These are phyloP conservation scores for Zoroaster sp. DNA, from an alignment of 53 echinoderm and acorn worm species.

Conservation along the genomic window DNA sequence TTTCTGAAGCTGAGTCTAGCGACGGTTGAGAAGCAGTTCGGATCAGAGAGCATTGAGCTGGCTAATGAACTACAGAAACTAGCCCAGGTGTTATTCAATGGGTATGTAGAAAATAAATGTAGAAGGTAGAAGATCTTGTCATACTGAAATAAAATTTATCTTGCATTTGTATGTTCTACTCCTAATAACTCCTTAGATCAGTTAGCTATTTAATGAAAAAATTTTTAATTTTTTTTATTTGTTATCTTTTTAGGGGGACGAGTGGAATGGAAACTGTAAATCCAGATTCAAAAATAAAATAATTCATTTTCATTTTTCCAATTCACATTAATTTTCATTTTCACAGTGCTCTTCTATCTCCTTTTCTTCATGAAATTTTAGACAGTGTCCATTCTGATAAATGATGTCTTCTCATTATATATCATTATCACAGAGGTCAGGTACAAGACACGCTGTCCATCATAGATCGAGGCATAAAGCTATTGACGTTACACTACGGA, in stretches of 20 bases:
- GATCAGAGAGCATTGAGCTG: constrained; percentile 80
- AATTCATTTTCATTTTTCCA: too few species aligned
- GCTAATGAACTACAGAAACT: constrained; percentile 89
- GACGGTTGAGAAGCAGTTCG: constrained; percentile 65
- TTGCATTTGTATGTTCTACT: too few species aligned
- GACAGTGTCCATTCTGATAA: not conserved
- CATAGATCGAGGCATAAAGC: constrained; percentile 58
- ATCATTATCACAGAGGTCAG: constrained; percentile 58
- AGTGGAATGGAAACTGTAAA: too few species aligned
- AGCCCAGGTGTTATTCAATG: constrained; percentile 88
- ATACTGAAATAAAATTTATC: too few species aligned
- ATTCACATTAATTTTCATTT: not conserved
- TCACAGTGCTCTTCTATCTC: not conserved
- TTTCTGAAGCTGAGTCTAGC: constrained; percentile 68
- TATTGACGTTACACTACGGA: constrained; percentile 73
- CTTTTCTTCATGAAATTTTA: not conserved
- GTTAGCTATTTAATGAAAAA: too few species aligned
- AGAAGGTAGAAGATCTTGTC: too few species aligned
- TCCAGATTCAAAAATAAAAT: too few species aligned
- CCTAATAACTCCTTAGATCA: too few species aligned
- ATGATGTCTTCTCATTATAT: not conserved
- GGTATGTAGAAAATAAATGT: constrained; percentile 65
- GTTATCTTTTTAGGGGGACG: too few species aligned
- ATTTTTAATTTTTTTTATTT: too few species aligned
- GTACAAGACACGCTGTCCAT: constrained; percentile 51